phyloP scores from a whole-genome alignment of 1,140 invertebrate species.

The Leptonema lineaticorne region DNA sequence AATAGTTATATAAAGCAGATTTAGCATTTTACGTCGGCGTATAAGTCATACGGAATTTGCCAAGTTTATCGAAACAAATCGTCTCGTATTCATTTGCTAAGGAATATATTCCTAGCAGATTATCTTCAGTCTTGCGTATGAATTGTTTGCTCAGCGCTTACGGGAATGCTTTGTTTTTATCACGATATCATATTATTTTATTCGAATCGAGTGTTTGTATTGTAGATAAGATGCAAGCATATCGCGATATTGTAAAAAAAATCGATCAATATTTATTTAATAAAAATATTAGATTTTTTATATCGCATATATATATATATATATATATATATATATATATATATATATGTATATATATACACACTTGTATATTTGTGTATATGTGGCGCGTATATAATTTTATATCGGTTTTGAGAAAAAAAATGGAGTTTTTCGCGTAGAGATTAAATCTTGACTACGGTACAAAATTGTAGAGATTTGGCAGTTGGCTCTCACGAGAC shows the following conservation, averaged over 20 bases:
- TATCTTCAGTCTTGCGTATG: slow-evolving; percentile 17
- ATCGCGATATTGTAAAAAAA: no score
- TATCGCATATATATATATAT: no score
- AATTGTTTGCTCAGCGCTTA: slow-evolving; percentile 26
- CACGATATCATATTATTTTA: slow-evolving; percentile 28
- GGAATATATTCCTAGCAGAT: slow-evolving; percentile 27
- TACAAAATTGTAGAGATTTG: slow-evolving; percentile 12
- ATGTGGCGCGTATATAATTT: no score
- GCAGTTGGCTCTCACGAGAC: slow-evolving; percentile 23
- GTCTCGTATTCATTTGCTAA: neutral
- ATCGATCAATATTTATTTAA: no score
- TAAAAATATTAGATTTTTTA: no score
- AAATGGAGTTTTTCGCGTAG: neutral
- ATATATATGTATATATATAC: no score
- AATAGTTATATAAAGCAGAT: no score
- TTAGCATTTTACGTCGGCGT: no score
- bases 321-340: no score
- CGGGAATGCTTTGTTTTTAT: slow-evolving; percentile 27
- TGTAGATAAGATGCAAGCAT: slow-evolving; percentile 28
- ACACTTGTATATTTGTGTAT: no score
- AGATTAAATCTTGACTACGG: slow-evolving; percentile 14
- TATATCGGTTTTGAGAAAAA: no score
- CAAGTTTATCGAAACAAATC: slow-evolving; percentile 7
- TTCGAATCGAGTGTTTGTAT: slow-evolving; percentile 23
- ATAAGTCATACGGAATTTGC: no score